phyloP scores from a whole-genome alignment of 2,113 vertebrate species.

The Podocnemis expansa region DNA sequence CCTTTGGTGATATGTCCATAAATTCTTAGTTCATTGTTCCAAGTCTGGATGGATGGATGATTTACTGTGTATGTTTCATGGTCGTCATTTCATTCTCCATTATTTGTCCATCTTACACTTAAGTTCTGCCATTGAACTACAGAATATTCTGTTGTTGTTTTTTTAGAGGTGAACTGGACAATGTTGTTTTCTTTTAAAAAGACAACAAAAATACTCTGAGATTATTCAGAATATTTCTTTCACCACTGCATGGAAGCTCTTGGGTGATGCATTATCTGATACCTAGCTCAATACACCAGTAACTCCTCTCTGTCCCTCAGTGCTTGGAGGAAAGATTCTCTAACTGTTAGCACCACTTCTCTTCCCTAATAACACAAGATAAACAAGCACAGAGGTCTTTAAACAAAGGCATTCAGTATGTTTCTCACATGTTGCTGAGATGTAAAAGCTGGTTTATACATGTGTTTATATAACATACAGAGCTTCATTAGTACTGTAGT shows the following conservation, averaged over 20 bases:
- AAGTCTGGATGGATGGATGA: not conserved
- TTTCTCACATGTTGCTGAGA: slow-evolving; percentile 10
- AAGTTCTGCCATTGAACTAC: not conserved
- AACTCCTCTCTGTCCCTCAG: not conserved
- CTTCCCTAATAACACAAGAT: not conserved
- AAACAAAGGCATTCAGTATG: not conserved
- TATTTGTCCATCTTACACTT: not conserved
- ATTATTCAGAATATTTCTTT: not conserved
- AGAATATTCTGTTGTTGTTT: not conserved
- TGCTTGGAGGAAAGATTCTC: not conserved
- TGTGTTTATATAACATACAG: slow-evolving; percentile 16
- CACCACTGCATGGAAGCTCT: not conserved
- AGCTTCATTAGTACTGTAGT: slow-evolving; percentile 48
- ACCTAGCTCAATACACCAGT: not conserved
- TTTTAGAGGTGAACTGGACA: not conserved
- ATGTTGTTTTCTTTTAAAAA: not conserved
- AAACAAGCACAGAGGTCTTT: not conserved
- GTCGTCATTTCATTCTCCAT: not conserved
- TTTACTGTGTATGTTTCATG: not conserved
- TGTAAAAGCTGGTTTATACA: slow-evolving; percentile 17
- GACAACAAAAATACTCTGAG: not conserved
- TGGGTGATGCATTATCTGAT: not conserved
- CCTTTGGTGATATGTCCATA: not conserved
- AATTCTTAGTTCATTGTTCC: not conserved
- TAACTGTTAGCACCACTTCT: not conserved